Base-by-base conservation (phyloP, 2,797 vertebrate genomes). In the Muraenolepis orangiensis region DNA sequence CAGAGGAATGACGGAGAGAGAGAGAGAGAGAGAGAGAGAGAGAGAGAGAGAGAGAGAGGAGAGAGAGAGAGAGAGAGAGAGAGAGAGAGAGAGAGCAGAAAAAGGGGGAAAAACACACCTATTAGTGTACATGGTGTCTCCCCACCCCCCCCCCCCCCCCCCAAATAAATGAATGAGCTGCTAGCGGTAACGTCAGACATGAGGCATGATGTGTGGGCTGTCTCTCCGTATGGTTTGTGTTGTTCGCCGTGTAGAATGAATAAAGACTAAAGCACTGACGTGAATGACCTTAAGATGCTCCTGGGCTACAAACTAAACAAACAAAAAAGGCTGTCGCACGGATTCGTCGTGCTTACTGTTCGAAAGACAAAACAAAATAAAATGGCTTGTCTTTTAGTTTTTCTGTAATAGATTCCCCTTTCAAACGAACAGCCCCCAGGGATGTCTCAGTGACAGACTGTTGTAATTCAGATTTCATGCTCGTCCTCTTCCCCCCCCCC, bases 331-430 rank as follows among this genome's bases (percentile, higher is more conserved):
- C n/a, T n/a, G n/a, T n/a, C n/a, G n/a, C n/a, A n/a, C 4, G 51
- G 1, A n/a, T n/a, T 57, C 7, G 20, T 57, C 23, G 51, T 23
- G 20, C n/a, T 51, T 51, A 51, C 42, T 51, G 42, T 51, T 57
- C 23, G 31, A 16, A 38, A 23, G 51, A 36, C n/a, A 72, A 42
- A 69, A 69, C 7, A 26, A 40, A 70, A 26, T 18, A 26, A 38
- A 38, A 66, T 14, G 10, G 36, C 68, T 66, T 31, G 72, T 79
- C 78, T 71, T 73, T 18, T 26, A 28, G 73, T 74, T 77, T 79
- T 78, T 77, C 80, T 78, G 20, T 75, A 80, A 82, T 75, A 70
- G 71, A 32, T 86, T n/a, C n/a, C 81, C 74, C 81, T 78, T 81
- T 34, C 76, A 72, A 70, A 66, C 72, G 66, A 64, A 76, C 76